Evolutionary conservation across 2,797 vertebrate genomes (phyloP).

Genomic region (Thamnophis elegans): DNA sequence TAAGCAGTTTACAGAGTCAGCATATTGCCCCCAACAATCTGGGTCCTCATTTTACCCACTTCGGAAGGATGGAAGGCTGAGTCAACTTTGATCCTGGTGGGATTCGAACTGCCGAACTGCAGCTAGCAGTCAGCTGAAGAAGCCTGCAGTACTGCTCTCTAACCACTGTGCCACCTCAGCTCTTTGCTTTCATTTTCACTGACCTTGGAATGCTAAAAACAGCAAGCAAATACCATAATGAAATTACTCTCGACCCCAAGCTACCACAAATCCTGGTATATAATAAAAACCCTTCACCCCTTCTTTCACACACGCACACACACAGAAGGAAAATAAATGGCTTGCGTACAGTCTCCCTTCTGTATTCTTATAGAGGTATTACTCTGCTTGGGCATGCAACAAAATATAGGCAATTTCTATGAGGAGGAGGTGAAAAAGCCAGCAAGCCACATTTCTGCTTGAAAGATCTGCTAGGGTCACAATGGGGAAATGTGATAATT

Average conservation of each 20-base stretch:
- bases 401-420: neutral
- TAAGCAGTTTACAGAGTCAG: too few relatives aligned
- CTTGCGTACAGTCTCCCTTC: neutral
- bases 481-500: neutral
- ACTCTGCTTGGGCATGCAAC: neutral
- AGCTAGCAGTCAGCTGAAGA: too few relatives aligned
- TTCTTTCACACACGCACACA: neutral
- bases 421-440: neutral
- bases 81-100: too few relatives aligned
- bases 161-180: too few relatives aligned
- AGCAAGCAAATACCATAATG: neutral
- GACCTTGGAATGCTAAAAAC: neutral
- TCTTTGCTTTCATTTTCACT: neutral
- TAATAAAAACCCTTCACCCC: neutral
- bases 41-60: too few relatives aligned
- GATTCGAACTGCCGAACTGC: too few relatives aligned
- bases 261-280: neutral
- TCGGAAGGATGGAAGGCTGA: too few relatives aligned
- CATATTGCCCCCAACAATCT: too few relatives aligned
- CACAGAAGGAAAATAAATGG: neutral
- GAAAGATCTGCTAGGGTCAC: neutral
- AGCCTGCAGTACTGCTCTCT: too few relatives aligned
- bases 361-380: neutral
- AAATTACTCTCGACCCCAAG: neutral
- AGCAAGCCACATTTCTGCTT: neutral